Conservation (phyloP, 2,888 invertebrate species). For the Iphiclides podalirius region DNA sequence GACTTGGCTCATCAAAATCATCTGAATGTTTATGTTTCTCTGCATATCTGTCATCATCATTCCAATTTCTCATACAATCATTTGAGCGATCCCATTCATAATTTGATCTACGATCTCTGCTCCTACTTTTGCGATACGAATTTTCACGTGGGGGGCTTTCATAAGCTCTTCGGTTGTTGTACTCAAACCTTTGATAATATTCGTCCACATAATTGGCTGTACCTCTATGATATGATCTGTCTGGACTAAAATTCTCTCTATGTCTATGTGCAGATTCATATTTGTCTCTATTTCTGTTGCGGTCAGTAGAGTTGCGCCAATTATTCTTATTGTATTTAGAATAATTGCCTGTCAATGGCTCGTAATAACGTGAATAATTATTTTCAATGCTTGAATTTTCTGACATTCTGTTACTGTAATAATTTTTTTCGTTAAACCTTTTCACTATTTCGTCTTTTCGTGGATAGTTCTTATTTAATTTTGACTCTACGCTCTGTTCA, state of each 20-base stretch:
- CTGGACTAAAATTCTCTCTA: slow-evolving; percentile 43
- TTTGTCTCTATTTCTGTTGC: slow-evolving; percentile 38
- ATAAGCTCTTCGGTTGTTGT: slow-evolving; percentile 37
- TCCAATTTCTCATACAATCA: slow-evolving; percentile 35
- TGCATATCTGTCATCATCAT: slow-evolving; percentile 34
- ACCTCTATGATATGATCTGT: slow-evolving; percentile 34
- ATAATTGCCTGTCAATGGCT: slow-evolving; percentile 20
- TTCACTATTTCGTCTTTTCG: slow-evolving; percentile 30
- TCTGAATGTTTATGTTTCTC: slow-evolving; percentile 43
- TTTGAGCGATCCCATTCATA: slow-evolving; percentile 33
- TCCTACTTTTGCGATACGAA: slow-evolving; percentile 32
- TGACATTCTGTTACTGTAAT: slow-evolving; percentile 28
- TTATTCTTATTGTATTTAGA: slow-evolving; percentile 31
- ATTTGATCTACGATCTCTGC: slow-evolving; percentile 35
- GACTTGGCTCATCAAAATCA: slow-evolving; percentile 45
- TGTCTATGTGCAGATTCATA: slow-evolving; percentile 38
- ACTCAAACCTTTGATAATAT: slow-evolving; percentile 34
- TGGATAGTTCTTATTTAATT: slow-evolving; percentile 25
- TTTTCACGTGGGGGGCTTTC: slow-evolving; percentile 50
- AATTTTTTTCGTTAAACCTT: slow-evolving; percentile 27
- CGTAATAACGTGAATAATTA: slow-evolving; percentile 20
- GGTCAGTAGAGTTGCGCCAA: slow-evolving; percentile 37
- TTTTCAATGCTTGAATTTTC: slow-evolving; percentile 14
- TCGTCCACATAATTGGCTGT: slow-evolving; percentile 33
- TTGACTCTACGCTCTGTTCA: slow-evolving; percentile 27